Percentiles rank a stretch among this genome's conserved stretches.
Evolutionary conservation across 2,797 vertebrate species (phyloP).

Genomic region (Sebastes iracundus): DNA sequence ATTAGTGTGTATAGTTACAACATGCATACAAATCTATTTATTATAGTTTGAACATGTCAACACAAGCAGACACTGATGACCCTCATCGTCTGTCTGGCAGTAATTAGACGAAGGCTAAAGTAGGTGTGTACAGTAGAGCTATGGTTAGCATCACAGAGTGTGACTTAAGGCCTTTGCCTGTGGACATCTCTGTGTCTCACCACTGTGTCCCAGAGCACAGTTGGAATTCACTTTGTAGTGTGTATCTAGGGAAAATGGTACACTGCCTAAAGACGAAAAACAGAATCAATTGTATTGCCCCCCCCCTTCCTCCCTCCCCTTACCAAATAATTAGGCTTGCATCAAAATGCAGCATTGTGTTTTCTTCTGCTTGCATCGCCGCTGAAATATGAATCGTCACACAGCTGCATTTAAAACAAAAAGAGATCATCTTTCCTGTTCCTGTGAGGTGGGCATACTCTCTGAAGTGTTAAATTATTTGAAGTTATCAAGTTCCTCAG

Average conservation of each 20-base stretch:
- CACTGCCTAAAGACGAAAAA: slow-evolving; percentile 73
- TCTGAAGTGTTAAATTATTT: slow-evolving; percentile 69
- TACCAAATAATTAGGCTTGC: slow-evolving; percentile 72
- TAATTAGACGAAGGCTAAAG: slow-evolving; percentile 56
- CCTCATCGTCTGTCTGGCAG: slow-evolving; percentile 37
- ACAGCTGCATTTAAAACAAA: slow-evolving; percentile 35
- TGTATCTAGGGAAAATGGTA: slow-evolving; percentile 73
- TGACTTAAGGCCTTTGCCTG: slow-evolving; percentile 71
- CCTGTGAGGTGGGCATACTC: slow-evolving; percentile 46
- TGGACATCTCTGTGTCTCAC: slow-evolving; percentile 75
- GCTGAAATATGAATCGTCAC: slow-evolving; percentile 32
- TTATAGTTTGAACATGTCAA: slow-evolving; percentile 23
- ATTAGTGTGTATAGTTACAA: neutral
- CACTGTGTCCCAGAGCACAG: slow-evolving; percentile 74
- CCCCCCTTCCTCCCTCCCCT: neutral
- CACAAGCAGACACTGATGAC: slow-evolving; percentile 27
- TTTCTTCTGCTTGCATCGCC: slow-evolving; percentile 22
- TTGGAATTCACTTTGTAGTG: slow-evolving; percentile 82
- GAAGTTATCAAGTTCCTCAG: slow-evolving; percentile 60
- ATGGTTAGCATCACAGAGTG: slow-evolving; percentile 57
- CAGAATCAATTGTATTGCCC: slow-evolving; percentile 72
- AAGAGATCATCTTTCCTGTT: slow-evolving; percentile 26
- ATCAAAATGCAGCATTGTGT: slow-evolving; percentile 61
- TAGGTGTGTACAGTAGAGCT: slow-evolving; percentile 38
- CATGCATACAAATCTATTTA: neutral